Percentiles rank a stretch among this genome's conserved stretches.
Evolutionary conservation across 2,888 invertebrate genomes (phyloP).

Genomic region (Desoria tigrina): DNA sequence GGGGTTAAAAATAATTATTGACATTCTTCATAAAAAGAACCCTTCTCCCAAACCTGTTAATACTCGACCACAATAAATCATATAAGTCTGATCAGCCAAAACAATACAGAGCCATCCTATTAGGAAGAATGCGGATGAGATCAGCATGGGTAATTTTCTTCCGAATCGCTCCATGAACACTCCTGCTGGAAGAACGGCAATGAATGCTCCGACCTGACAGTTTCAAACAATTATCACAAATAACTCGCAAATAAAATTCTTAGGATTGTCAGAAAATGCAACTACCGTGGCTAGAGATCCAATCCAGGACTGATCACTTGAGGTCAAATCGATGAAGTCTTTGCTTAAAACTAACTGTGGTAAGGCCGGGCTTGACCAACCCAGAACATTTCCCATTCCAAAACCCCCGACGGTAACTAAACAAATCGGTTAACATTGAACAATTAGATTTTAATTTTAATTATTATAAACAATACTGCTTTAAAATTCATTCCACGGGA

Average conservation of each 20-base stretch:
- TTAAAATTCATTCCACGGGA: no score
- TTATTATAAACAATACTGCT: no score
- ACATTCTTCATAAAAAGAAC: not conserved
- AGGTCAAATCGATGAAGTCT: slow-evolving; percentile 56
- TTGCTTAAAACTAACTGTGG: slow-evolving; percentile 28
- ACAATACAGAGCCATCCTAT: slow-evolving; percentile 65
- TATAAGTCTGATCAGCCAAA: slow-evolving; percentile 57
- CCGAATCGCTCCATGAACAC: slow-evolving; percentile 61
- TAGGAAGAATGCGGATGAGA: slow-evolving; percentile 62
- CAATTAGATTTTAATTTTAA: not conserved
- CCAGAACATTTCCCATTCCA: slow-evolving; percentile 35
- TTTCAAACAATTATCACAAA: not conserved
- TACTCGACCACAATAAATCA: slow-evolving; percentile 42
- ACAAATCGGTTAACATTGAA: not conserved
- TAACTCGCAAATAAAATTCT: not conserved
- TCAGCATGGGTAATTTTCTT: slow-evolving; percentile 61
- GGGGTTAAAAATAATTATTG: not conserved
- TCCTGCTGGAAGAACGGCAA: slow-evolving; percentile 57
- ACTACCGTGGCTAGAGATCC: slow-evolving; percentile 59
- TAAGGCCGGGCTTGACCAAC: slow-evolving; percentile 34
- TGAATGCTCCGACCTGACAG: slow-evolving; percentile 32
- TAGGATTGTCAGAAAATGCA: not conserved
- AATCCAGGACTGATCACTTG: slow-evolving; percentile 62
- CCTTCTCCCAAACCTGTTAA: slow-evolving; percentile 26
- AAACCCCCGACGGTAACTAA: slow-evolving; percentile 40